Conservation (phyloP, 2,797 vertebrate species). For the Mallotus villosus region DNA sequence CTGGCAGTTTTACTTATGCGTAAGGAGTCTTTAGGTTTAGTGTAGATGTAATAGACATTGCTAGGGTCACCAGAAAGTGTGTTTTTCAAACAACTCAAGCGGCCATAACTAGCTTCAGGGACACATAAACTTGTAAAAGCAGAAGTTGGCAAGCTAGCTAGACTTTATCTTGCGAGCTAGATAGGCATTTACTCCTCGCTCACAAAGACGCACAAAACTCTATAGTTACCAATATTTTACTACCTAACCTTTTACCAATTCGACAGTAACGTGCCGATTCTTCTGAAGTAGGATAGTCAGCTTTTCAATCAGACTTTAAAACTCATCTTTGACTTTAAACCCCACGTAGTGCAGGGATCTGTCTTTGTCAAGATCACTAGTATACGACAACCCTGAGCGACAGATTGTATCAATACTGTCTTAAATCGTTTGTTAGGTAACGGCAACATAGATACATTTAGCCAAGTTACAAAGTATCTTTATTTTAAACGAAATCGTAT, state of each 20-base stretch:
- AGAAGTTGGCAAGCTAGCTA: constrained; percentile 42
- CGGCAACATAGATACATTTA: neutral
- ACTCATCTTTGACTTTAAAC: neutral
- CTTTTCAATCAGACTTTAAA: neutral
- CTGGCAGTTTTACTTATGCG: constrained; percentile 34
- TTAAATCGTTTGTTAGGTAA: neutral
- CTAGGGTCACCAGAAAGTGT: constrained; percentile 10
- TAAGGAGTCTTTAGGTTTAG: constrained; percentile 18
- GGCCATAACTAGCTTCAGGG: constrained; percentile 32
- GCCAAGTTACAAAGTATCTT: neutral
- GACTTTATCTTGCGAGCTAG: constrained; percentile 18
- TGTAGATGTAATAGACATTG: constrained; percentile 15
- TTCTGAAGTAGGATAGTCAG: neutral
- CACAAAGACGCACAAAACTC: constrained; percentile 53
- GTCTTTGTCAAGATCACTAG: neutral
- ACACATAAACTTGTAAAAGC: constrained; percentile 43
- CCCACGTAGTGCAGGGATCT: neutral
- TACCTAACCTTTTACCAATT: neutral
- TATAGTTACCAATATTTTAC: neutral
- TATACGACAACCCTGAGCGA: neutral
- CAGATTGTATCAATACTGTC: neutral
- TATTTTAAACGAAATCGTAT: neutral
- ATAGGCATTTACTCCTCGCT: constrained; percentile 38
- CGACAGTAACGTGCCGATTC: neutral
- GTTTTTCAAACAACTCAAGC: constrained; percentile 24